phyloP scores from a whole-genome alignment of 2,888 invertebrate genomes.

The Drepana falcataria region DNA sequence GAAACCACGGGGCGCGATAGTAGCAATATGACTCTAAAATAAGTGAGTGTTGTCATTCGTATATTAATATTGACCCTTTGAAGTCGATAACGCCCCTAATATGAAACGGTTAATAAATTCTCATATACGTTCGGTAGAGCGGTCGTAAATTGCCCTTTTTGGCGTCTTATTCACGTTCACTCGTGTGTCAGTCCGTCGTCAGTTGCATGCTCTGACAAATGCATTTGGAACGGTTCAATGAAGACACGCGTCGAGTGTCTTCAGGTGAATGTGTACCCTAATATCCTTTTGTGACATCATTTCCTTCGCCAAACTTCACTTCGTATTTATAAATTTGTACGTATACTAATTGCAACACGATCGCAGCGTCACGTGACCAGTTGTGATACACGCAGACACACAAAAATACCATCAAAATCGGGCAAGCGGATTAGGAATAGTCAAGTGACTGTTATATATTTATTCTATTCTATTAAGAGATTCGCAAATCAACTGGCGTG shows the following conservation, averaged over 20 bases:
- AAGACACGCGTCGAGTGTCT: constrained; percentile 52
- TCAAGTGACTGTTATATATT: too few relatives aligned
- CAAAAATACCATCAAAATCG: too few relatives aligned
- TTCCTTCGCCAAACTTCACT: too few relatives aligned
- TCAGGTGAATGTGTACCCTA: constrained; percentile 45
- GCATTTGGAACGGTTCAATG: constrained; percentile 37
- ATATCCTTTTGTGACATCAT: not conserved
- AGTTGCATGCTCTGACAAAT: constrained; percentile 45
- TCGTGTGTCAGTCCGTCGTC: constrained; percentile 32
- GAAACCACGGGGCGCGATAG: too few relatives aligned
- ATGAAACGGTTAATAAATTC: constrained; percentile 70
- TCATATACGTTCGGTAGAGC: constrained; percentile 44
- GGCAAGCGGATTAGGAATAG: too few relatives aligned
- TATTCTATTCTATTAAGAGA: too few relatives aligned
- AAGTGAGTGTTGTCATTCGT: constrained; percentile 1
- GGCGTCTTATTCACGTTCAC: constrained; percentile 66
- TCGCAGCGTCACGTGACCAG: too few relatives aligned
- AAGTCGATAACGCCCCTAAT: constrained; percentile 52
- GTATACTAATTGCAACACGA: too few relatives aligned
- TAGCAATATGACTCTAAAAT: constrained; percentile 6
- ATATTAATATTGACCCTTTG: constrained; percentile 41
- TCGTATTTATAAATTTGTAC: too few relatives aligned
- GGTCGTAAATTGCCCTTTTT: constrained; percentile 71
- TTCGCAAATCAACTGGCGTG: too few relatives aligned
- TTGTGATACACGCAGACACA: too few relatives aligned